Evolutionary conservation across 2,797 vertebrate species (phyloP).

Genomic region (Siniperca scherzeri): DNA sequence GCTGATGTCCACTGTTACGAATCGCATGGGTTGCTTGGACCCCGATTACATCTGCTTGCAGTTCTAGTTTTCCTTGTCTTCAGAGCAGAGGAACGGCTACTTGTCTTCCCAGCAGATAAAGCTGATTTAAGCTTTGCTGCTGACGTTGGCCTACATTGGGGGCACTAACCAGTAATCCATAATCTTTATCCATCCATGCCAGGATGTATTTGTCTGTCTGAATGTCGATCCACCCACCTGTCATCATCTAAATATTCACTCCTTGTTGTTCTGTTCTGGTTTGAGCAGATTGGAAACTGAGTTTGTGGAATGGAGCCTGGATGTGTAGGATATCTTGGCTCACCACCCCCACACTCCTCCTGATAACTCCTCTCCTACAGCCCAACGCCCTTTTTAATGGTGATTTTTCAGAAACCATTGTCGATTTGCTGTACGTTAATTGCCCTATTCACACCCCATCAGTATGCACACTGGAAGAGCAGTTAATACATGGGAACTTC

Average conservation of each 20-base stretch:
- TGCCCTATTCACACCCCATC: slow-evolving; percentile 7
- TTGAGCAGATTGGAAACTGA: neutral
- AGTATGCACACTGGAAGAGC: neutral
- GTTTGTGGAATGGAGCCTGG: neutral
- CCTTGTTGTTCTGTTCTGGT: neutral
- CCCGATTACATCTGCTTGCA: too few species aligned
- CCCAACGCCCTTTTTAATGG: slow-evolving; percentile 1
- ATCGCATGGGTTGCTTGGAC: too few species aligned
- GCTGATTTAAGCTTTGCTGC: slow-evolving; percentile 61
- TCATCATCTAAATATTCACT: slow-evolving; percentile 5
- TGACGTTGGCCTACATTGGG: slow-evolving; percentile 61
- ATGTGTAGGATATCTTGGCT: slow-evolving; percentile 1
- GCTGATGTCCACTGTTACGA: too few species aligned
- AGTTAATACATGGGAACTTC: neutral
- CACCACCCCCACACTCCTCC: neutral
- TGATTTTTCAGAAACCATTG: neutral
- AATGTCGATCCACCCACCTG: slow-evolving; percentile 27
- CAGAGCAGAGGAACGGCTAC: neutral
- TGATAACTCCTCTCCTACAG: neutral
- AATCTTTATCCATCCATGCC: slow-evolving; percentile 57
- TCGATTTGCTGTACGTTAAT: neutral
- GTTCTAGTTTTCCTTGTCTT: neutral
- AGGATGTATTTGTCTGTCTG: slow-evolving; percentile 43
- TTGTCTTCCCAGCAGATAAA: slow-evolving; percentile 56
- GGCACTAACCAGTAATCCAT: slow-evolving; percentile 53